Percentiles rank a stretch among this genome's conserved stretches.
Conservation (phyloP, 2,113 vertebrate genomes). For the Chionodraco myersi region DNA sequence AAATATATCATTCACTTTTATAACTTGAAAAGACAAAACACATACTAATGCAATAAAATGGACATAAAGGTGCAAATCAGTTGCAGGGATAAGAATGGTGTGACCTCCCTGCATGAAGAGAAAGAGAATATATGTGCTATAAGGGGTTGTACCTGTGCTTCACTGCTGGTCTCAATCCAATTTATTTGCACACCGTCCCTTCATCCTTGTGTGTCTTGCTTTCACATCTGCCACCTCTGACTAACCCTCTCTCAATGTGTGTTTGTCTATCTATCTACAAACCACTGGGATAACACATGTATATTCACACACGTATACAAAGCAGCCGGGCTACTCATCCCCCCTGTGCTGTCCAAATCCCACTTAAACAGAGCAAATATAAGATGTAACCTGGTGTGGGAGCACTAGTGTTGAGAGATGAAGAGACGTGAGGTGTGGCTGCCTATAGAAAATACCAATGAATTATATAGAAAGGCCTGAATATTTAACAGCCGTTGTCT, state of each 20-base stretch:
- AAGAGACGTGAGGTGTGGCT: background rate
- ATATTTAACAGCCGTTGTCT: slow-evolving; percentile 2
- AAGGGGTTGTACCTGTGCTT: slow-evolving; percentile 31
- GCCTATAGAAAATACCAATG: slow-evolving; percentile 29
- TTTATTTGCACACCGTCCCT: slow-evolving; percentile 39
- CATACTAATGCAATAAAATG: too few relatives aligned
- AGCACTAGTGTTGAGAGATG: slow-evolving; percentile 7
- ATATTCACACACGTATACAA: slow-evolving; percentile 8
- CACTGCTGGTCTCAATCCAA: slow-evolving; percentile 48
- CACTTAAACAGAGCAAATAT: slow-evolving; percentile 50
- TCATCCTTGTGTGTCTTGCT: slow-evolving; percentile 18
- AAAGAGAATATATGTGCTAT: slow-evolving; percentile 22
- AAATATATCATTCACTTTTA: too few relatives aligned
- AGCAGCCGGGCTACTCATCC: slow-evolving; percentile 1
- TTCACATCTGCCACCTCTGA: slow-evolving; percentile 36
- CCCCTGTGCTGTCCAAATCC: slow-evolving; percentile 21
- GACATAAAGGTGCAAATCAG: too few relatives aligned
- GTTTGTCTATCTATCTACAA: slow-evolving; percentile 49
- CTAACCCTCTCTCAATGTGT: slow-evolving; percentile 38
- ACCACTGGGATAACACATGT: slow-evolving; percentile 35
- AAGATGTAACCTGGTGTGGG: slow-evolving; percentile 14
- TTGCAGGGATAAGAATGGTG: background rate
- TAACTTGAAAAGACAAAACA: too few relatives aligned
- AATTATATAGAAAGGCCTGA: slow-evolving; percentile 14
- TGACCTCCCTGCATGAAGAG: background rate